Evolutionary conservation across 2,888 invertebrate genomes (phyloP), one percentile per base, ranked within the genome.

Genomic region (Empis livida): DNA sequence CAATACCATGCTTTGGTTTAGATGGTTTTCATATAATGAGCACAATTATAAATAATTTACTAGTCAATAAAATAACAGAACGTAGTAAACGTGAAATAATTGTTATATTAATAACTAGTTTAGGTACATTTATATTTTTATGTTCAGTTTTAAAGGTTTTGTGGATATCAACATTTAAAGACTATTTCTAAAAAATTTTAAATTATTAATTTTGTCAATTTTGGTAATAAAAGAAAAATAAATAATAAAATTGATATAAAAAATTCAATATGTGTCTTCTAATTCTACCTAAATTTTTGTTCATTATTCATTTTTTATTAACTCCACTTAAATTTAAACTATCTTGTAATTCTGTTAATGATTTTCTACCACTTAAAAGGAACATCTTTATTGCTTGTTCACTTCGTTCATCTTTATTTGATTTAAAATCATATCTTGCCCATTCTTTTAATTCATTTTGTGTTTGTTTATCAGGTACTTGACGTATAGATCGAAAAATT

Each of bases 11-110:
- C 65, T 86, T 90, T 63, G 88, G 84, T 51, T 82, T 94, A 62
- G 96, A 97, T 68, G 96, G 96, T 0, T 88, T 95, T 62, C 84
- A 87, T 65, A 93, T 96, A 57, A 76, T 83, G 42, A 78, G 78
- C 59, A 77, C 79, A 52, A 67, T 89, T 44, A 76, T 80, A 50
- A 77, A 80, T 63, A 69, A 77, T 54, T 65, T 80, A 53, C 63
- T 78, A 47, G 61, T 65, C 48, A 67, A 70, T 41, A 67, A 68
- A 27, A 63, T 73, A 51, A 65, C 68, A 61, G 77, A 67, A 66
- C 75, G 73, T 63, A 73, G 72, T 59, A 73, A 67, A 64, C 76
- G 77, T 59, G 79, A 74, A 63, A 73, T 77, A 35, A 71, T 85
- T 61, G 78, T 84, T 43, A 72, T 83, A 44, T 75, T 81, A 49